phyloP scores from a whole-genome alignment of 2,113 vertebrate genomes.

The Andinoacara biseriatus region DNA sequence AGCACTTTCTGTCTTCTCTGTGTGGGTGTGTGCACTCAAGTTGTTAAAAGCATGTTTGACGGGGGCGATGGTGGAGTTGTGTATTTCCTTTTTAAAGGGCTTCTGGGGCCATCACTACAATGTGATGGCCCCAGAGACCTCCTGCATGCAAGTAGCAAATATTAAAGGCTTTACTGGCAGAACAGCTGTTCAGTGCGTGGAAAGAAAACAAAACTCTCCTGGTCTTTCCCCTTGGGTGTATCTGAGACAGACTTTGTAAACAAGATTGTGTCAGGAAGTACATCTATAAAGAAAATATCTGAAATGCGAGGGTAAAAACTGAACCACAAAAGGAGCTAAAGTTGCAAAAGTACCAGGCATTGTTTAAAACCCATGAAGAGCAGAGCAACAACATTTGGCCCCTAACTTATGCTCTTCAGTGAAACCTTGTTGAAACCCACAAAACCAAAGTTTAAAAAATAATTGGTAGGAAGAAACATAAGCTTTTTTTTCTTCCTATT shows the following conservation, averaged over 20 bases:
- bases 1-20: constrained; percentile 36
- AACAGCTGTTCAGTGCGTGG: constrained; percentile 69
- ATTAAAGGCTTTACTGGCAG: constrained; percentile 63
- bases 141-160: constrained; percentile 58
- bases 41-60: constrained; percentile 20
- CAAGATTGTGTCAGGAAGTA: constrained; percentile 8
- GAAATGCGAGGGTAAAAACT: neutral
- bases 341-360: neutral
- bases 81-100: constrained; percentile 38
- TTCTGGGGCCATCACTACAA: constrained; percentile 64
- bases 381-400: neutral
- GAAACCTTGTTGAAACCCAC: neutral
- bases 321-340: neutral
- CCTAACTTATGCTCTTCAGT: neutral
- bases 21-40: neutral
- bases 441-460: neutral
- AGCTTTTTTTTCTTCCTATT: too few species aligned
- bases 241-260: constrained; percentile 25
- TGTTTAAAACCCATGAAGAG: neutral
- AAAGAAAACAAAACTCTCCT: constrained; percentile 43
- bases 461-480: neutral
- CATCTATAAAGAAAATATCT: neutral
- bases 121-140: constrained; percentile 54
- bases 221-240: constrained; percentile 31
- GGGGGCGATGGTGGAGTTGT: neutral